Evolutionary conservation across 2,888 invertebrate species (phyloP).

Genomic region (Panzeria rudis): DNA sequence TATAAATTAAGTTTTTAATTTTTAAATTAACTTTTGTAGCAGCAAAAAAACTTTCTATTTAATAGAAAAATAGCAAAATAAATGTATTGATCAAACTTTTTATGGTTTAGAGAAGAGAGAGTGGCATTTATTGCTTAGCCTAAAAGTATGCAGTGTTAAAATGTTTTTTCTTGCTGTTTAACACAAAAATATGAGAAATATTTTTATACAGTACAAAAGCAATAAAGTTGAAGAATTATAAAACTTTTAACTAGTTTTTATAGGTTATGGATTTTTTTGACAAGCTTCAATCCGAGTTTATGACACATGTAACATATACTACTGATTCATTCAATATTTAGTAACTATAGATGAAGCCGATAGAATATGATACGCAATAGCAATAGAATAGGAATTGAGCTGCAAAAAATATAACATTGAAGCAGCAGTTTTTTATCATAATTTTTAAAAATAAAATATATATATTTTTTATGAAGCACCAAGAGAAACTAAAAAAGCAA

Average conservation of each 20-base stretch:
- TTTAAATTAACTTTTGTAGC: conserved; percentile 22
- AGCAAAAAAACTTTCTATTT: conserved; percentile 5
- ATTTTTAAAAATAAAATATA: too few species aligned
- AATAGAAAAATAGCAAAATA: conserved; percentile 2
- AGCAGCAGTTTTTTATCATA: too few species aligned
- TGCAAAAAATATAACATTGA: too few species aligned
- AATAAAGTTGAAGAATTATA: too few species aligned
- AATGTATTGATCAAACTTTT: conserved; percentile 70
- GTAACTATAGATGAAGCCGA: too few species aligned
- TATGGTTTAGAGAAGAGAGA: conserved; percentile 14
- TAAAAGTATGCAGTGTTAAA: not conserved
- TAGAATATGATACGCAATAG: too few species aligned
- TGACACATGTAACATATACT: conserved; percentile 16
- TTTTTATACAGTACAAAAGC: not conserved
- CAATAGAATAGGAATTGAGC: too few species aligned
- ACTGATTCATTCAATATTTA: too few species aligned
- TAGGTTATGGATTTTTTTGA: conserved; percentile 11
- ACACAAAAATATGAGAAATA: not conserved
- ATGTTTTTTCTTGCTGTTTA: not conserved
- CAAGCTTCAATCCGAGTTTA: conserved; percentile 36
- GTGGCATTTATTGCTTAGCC: not conserved
- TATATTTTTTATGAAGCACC: too few species aligned
- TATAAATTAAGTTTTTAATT: not conserved
- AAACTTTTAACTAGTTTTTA: conserved; percentile 21
- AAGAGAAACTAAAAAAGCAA: too few species aligned